phyloP scores from a whole-genome alignment of 2,113 vertebrate species.

The Micronycteris hirsuta region DNA sequence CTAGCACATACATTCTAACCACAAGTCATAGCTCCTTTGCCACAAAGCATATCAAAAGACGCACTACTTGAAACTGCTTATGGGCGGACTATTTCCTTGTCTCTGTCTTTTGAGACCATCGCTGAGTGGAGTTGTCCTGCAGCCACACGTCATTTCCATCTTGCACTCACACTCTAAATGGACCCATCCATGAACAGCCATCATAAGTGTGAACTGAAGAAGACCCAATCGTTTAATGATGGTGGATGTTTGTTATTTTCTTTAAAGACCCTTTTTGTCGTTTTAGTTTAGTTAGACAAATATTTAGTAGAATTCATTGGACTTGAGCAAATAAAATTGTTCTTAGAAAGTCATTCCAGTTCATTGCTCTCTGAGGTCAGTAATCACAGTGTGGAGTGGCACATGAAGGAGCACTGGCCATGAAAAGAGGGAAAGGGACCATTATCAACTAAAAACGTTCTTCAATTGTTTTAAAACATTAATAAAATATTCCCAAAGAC shows the following conservation, averaged over 20 bases:
- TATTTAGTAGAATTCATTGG: not conserved
- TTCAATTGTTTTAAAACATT: conserved; percentile 58
- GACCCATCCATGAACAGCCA: not conserved
- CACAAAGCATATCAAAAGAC: not conserved
- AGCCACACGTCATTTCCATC: not conserved
- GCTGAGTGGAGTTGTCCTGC: not conserved
- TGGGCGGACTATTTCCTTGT: not conserved
- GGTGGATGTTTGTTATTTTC: not conserved
- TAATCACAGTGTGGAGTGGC: not conserved
- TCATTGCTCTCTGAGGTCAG: not conserved
- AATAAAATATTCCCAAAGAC: conserved; percentile 61
- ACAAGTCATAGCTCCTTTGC: not conserved
- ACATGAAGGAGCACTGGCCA: not conserved
- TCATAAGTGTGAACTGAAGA: not conserved
- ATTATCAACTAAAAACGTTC: conserved; percentile 33
- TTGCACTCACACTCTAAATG: not conserved
- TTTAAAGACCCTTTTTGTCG: not conserved
- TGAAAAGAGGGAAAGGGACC: not conserved
- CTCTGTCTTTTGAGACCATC: not conserved
- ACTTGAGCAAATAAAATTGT: not conserved
- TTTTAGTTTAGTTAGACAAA: not conserved
- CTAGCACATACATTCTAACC: not conserved
- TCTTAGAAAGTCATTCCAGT: not conserved
- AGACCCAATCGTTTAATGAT: not conserved
- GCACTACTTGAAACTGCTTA: not conserved